Evolutionary conservation across 2,113 vertebrate species (phyloP), one percentile per base, ranked within the genome.

Genomic region (Myxocyprinus asiaticus): DNA sequence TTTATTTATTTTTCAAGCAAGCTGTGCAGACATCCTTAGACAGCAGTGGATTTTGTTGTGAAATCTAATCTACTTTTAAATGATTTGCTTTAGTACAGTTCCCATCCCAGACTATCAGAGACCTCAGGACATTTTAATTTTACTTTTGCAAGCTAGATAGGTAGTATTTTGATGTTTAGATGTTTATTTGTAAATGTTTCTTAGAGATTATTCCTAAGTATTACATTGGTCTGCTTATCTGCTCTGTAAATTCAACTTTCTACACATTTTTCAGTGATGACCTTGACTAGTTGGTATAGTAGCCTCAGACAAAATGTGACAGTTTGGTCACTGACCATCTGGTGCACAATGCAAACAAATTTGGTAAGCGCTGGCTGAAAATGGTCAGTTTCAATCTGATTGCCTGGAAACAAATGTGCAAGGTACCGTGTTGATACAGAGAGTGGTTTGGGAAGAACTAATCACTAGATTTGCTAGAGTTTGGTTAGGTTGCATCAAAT

Each of bases 31-130:
- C 2, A 4, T 73, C 45, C 56, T 73, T 10, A 71, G 69, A 22
- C 69, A 48, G 56, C 10, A 58, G 53, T 73, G 70, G 43, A 62
- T 61, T 22, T 11, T 53, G 51, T 53, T 73, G 70, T 56, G 17
- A 45, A 6, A 73, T 73, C 15, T 61, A 61, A 73, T 59, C 55
- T n/a, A 15, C 55, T 61, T 73, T 73, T 48, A 58, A 48, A 61
- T 45, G 70, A 44, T 22, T 73, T 73, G n/a, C 70, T 48, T 61
- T 45, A 61, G 44, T 61, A 48, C 43, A 15, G 14, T 43, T 15
- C 51, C 33, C 50, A 71, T 58, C 68, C 4, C 12, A 7, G 68
- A 58, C 14, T 11, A 56, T 73, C 70, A 73, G 56, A 73, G 70
- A 73, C 44, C 43, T 73, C 56, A 12, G 56, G 43, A 61, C 56